Conservation (phyloP, 2,797 vertebrate genomes). For the Acanthurus tractus region DNA sequence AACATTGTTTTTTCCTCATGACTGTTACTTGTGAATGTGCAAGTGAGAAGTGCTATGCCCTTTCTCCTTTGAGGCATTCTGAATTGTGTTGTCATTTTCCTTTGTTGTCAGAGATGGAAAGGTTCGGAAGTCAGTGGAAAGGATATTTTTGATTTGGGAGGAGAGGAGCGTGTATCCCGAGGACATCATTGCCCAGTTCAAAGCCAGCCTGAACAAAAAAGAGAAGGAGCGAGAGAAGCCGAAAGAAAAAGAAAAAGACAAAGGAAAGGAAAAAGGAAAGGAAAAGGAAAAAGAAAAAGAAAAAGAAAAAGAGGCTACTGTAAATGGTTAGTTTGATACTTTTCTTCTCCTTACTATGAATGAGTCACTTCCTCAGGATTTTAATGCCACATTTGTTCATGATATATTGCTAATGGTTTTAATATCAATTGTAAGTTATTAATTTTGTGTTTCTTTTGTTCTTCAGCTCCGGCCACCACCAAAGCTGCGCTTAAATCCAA, state of each 20-base stretch:
- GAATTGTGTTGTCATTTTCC: constrained; percentile 15
- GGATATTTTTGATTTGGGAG: constrained; percentile 98
- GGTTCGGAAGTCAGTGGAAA: constrained; percentile 93
- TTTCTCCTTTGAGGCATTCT: not conserved
- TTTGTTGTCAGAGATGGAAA: constrained; percentile 89
- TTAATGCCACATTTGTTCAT: too few species aligned
- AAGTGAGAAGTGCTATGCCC: not conserved
- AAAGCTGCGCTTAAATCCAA: constrained; percentile 97
- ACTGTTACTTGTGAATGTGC: not conserved
- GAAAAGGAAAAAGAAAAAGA: constrained; percentile 54
- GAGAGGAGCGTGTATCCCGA: constrained; percentile 95
- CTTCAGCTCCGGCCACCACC: constrained; percentile 84
- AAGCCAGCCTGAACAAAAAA: constrained; percentile 89
- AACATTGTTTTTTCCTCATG: not conserved
- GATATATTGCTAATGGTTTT: too few species aligned
- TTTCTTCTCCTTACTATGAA: not conserved
- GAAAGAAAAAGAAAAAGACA: constrained; percentile 67
- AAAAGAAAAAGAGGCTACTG: constrained; percentile 48
- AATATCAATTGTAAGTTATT: not conserved
- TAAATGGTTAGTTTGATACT: constrained; percentile 69
- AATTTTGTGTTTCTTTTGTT: constrained; percentile 2
- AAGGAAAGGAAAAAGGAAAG: constrained; percentile 50
- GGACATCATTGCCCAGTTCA: constrained; percentile 92
- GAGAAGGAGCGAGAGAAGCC: constrained; percentile 78
- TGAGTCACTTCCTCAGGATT: not conserved